Percentiles rank a stretch among this genome's conserved stretches.
Evolutionary conservation across 2,113 vertebrate genomes (phyloP).

Genomic region (Theropithecus gelada): DNA sequence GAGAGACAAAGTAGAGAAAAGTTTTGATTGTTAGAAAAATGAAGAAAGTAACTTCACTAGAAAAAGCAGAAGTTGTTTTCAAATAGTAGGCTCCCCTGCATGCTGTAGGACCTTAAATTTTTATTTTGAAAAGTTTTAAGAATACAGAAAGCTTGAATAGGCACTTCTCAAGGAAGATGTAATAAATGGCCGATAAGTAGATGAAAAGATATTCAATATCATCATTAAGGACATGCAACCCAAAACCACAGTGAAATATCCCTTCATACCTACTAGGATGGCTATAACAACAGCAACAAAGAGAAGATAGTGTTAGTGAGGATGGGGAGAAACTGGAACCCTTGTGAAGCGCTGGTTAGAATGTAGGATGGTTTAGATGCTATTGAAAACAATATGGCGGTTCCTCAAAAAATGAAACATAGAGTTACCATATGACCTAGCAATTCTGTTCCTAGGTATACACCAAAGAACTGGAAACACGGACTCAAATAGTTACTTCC

Average conservation of each 20-base stretch:
- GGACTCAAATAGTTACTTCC: not conserved
- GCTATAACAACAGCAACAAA: not conserved
- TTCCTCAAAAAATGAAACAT: not conserved
- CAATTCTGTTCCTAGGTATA: not conserved
- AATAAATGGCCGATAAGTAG: not conserved
- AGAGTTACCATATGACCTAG: not conserved
- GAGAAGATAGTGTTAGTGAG: not conserved
- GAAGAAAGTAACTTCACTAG: not conserved
- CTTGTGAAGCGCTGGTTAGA: not conserved
- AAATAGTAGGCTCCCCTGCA: not conserved
- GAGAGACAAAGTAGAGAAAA: conserved; percentile 22
- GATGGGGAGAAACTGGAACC: not conserved
- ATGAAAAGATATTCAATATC: not conserved
- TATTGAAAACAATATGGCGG: not conserved
- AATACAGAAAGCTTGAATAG: not conserved
- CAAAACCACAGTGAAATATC: not conserved
- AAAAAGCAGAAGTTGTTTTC: not conserved
- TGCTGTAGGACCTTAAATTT: not conserved
- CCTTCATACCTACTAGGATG: not conserved
- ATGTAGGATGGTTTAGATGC: not conserved
- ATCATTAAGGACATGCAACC: not conserved
- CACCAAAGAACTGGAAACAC: not conserved
- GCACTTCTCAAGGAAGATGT: not conserved
- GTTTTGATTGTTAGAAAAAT: conserved; percentile 2
- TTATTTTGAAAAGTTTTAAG: conserved; percentile 3